Percentiles rank a stretch among this genome's conserved stretches.
These are phyloP conservation scores for Oryctolagus cuniculus DNA, from an alignment of 2,113 vertebrate species.

Conservation along the genomic window DNA sequence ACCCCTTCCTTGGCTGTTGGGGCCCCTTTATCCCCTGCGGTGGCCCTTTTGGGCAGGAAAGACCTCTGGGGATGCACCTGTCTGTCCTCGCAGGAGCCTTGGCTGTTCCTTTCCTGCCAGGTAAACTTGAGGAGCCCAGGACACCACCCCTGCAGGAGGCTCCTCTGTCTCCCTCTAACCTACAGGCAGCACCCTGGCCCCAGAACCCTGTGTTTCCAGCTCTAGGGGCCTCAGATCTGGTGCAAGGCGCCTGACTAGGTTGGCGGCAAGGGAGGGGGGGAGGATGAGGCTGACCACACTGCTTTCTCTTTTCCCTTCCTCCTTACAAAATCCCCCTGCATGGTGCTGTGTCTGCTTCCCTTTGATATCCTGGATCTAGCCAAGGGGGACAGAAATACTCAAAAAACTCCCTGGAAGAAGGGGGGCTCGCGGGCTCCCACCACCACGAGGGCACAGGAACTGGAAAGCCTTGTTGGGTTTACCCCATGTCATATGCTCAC, in stretches of 20 bases:
- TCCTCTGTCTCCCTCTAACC: not conserved
- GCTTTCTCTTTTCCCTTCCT: not conserved
- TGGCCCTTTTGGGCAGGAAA: too few relatives aligned
- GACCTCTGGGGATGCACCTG: not conserved
- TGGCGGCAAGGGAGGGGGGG: not conserved
- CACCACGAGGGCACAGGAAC: too few relatives aligned
- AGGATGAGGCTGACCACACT: not conserved
- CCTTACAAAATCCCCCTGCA: not conserved
- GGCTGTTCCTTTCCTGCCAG: not conserved
- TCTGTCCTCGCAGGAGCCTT: not conserved
- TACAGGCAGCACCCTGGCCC: not conserved
- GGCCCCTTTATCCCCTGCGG: not conserved
- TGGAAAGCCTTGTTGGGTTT: too few relatives aligned
- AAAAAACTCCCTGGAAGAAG: constrained; percentile 19
- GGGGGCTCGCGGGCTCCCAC: too few relatives aligned
- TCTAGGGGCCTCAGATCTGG: not conserved
- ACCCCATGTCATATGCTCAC: too few relatives aligned
- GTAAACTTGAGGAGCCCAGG: not conserved
- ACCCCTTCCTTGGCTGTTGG: not conserved
- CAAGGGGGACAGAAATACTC: not conserved
- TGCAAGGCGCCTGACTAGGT: not conserved
- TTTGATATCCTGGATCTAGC: not conserved
- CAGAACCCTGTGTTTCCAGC: not conserved
- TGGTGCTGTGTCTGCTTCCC: too few relatives aligned
- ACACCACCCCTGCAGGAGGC: not conserved